Evolutionary conservation across 2,113 vertebrate genomes (phyloP).

Genomic region (Fregetta grallaria): DNA sequence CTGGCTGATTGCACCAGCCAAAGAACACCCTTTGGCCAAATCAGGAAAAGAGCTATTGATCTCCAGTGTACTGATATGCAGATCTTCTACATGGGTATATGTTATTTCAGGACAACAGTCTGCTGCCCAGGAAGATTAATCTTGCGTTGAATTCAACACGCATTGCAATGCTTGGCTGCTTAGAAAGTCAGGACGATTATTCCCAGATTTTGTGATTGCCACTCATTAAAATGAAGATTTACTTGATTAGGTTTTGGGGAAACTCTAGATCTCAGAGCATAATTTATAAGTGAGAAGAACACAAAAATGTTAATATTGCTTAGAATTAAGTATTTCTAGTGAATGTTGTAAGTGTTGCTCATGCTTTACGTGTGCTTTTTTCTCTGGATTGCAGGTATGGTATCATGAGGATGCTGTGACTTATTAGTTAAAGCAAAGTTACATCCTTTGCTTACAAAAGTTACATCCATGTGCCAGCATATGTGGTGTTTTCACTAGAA

Average conservation of each 20-base stretch:
- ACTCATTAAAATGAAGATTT: neutral
- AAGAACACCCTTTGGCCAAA: neutral
- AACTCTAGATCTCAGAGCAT: neutral
- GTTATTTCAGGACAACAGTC: neutral
- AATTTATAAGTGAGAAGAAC: neutral
- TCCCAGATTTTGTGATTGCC: neutral
- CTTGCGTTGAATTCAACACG: neutral
- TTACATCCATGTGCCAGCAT: neutral
- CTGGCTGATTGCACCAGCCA: neutral
- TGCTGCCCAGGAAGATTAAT: neutral
- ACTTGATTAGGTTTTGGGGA: neutral
- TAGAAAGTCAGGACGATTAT: neutral
- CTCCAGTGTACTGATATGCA: neutral
- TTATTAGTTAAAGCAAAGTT: neutral
- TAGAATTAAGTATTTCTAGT: neutral
- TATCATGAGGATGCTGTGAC: neutral
- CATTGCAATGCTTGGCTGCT: neutral
- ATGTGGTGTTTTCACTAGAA: neutral
- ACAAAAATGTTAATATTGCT: neutral
- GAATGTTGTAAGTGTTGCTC: neutral
- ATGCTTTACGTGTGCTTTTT: neutral
- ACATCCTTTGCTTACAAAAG: neutral
- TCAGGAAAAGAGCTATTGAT: neutral
- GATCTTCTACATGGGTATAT: neutral
- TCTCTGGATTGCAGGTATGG: neutral